Evolutionary conservation across 1,140 invertebrate genomes (phyloP), one percentile per base, ranked within the genome.

Genomic region (Brevipalpus yothersi): DNA sequence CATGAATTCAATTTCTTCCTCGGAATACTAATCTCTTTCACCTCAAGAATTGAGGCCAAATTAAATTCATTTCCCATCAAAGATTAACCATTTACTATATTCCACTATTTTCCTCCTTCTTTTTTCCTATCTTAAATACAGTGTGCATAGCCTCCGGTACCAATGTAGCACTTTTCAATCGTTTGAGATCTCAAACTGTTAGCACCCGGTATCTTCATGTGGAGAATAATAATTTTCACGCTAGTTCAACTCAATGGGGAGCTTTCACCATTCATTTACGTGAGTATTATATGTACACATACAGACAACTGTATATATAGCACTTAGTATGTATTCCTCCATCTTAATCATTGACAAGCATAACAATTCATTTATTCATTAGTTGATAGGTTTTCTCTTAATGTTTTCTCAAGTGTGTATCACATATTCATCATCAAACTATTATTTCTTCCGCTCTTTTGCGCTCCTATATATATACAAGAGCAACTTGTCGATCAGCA

Each of bases 201-300:
- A 95, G 89, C 60, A 99, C 95, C 0, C 78, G 95, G 53, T 99
- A 99, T 73, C 76, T 99, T 54, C 94, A 98, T 75, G 94, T 98
- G n/a, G 94, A 98, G 71, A 93, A 94, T 74, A 88, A 88, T 40
- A 94, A 95, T 73, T 99, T 99, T 72, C 93, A 98, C 74, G 95
- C 95, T 11, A 94, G 89, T 66, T 96, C 92, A 10, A 95, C 91
- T 1, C 93, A 98, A 71, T 99, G 95, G 95, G 95, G 94, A 58
- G 93, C 94, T 1, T 99, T 99, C 69, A 96, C 92, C 4, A 98
- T 99, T 66, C 94, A 99, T 72, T 73, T 98, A 42, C 69, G 79
- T 80, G 71, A 77, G 77, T 72, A 51, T 51, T n/a, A n/a, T n/a
- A n/a, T n/a, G n/a, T n/a, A n/a, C n/a, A 31, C 31, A 31, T 31